Percentiles rank a stretch among this genome's conserved stretches.
phyloP scores from a whole-genome alignment of 1,140 invertebrate species.

The Eufriesea mexicana region DNA sequence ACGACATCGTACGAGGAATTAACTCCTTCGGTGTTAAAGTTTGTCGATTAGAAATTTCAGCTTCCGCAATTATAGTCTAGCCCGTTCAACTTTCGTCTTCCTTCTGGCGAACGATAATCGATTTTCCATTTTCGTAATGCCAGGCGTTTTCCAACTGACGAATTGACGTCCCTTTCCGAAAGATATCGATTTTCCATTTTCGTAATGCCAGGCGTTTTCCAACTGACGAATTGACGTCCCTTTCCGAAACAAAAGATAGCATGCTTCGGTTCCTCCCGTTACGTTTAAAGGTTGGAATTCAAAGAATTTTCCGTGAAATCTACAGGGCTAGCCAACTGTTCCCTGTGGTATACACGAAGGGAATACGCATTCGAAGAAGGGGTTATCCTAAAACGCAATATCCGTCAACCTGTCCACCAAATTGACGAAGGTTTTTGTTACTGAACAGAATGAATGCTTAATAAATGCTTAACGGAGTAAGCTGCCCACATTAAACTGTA shows the following conservation, averaged over 20 bases:
- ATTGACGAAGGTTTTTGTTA: conserved; percentile 25
- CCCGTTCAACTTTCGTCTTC: conserved; percentile 1
- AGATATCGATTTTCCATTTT: neutral
- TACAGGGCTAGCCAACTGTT: neutral
- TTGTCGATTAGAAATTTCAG: neutral
- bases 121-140: neutral
- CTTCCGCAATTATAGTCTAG: no score
- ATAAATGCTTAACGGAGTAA: neutral
- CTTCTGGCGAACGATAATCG: no score
- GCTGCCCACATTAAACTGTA: neutral
- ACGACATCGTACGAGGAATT: conserved; percentile 34
- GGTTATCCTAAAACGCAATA: neutral
- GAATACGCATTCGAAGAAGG: no score
- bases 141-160: neutral
- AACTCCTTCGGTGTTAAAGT: conserved; percentile 20
- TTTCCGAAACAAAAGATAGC: neutral
- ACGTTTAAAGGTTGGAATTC: neutral
- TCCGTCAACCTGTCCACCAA: neutral
- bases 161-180: neutral
- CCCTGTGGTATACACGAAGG: neutral
- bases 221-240: neutral
- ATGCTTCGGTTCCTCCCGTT: neutral
- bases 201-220: neutral
- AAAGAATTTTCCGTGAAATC: neutral
- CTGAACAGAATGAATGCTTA: neutral